Evolutionary conservation across 2,797 vertebrate genomes (phyloP).

Genomic region (Sebastes vulpes): DNA sequence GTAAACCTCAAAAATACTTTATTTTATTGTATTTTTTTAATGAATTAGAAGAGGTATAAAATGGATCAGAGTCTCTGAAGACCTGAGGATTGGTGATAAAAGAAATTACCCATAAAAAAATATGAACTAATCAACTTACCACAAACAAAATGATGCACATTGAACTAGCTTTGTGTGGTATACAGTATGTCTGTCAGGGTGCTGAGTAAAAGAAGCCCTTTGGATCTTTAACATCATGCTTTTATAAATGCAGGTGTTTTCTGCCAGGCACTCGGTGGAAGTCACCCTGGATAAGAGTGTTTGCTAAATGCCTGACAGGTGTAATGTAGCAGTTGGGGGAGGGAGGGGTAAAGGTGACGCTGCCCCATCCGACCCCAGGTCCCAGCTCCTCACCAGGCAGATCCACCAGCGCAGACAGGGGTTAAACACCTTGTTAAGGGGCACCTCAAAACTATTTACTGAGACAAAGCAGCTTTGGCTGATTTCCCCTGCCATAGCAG

Average conservation of each 20-base stretch:
- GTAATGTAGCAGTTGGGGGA: not conserved
- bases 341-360: not conserved
- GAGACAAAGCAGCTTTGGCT: constrained; percentile 29
- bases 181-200: not conserved
- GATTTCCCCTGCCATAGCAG: constrained; percentile 15
- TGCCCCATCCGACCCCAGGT: not conserved
- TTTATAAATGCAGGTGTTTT: not conserved
- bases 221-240: not conserved
- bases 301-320: constrained; percentile 9
- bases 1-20: too few species aligned
- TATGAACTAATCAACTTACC: not conserved
- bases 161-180: not conserved
- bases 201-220: not conserved
- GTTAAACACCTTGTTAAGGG: constrained; percentile 44
- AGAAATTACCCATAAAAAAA: too few species aligned
- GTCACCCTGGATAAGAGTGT: not conserved
- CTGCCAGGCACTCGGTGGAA: not conserved
- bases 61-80: not conserved
- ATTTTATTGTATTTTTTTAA: too few species aligned
- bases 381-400: not conserved
- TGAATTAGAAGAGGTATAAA: not conserved
- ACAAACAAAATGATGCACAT: rapidly evolving
- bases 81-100: not conserved
- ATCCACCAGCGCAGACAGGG: not conserved
- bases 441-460: constrained; percentile 36